phyloP scores from a whole-genome alignment of 1,140 invertebrate species.

The Tetragonula clypearis region DNA sequence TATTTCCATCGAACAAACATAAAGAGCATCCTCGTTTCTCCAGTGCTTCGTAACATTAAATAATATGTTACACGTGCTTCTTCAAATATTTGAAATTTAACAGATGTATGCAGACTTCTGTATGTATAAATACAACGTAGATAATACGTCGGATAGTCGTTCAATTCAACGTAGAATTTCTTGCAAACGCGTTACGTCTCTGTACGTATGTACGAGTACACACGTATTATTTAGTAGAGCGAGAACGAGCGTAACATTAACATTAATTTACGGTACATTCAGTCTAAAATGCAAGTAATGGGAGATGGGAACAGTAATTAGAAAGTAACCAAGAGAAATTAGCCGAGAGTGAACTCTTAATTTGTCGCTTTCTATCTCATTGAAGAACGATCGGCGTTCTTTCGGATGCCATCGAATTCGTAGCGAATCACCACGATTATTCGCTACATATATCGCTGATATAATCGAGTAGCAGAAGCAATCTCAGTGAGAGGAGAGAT shows the following conservation, averaged over 20 bases:
- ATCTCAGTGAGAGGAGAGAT: too few relatives aligned
- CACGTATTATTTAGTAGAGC: neutral
- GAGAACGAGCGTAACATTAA: neutral
- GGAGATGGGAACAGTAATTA: neutral
- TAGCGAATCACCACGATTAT: neutral
- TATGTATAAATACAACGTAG: too few relatives aligned
- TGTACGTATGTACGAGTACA: too few relatives aligned
- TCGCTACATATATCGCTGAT: too few relatives aligned
- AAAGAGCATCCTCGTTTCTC: too few relatives aligned
- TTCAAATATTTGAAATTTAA: too few relatives aligned
- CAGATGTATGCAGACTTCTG: too few relatives aligned
- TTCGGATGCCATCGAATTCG: neutral
- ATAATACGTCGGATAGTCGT: neutral
- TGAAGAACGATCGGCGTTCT: constrained; percentile 37
- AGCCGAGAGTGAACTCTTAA: constrained; percentile 23
- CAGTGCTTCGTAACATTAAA: too few relatives aligned
- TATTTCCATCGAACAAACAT: too few relatives aligned
- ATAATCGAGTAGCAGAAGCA: too few relatives aligned
- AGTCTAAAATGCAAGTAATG: neutral
- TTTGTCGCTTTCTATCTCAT: constrained; percentile 50
- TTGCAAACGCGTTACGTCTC: neutral
- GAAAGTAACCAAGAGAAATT: constrained; percentile 50
- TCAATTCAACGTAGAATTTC: neutral
- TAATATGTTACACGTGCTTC: too few relatives aligned
- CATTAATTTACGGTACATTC: neutral